Evolutionary conservation across 1,140 invertebrate genomes (phyloP), one percentile per base, ranked within the genome.

Genomic region (Penaeus japonicus): DNA sequence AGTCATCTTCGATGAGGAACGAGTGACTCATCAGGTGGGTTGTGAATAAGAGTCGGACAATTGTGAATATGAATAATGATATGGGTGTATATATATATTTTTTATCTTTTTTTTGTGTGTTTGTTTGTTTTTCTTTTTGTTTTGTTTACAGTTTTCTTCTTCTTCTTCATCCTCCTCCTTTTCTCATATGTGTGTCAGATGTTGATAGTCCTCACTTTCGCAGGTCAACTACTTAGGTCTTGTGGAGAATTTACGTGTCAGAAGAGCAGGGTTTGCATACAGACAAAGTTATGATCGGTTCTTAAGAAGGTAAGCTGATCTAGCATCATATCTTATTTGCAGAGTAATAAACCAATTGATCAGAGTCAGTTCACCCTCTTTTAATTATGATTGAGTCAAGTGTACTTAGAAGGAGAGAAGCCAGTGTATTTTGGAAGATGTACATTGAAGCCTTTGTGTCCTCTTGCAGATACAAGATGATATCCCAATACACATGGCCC

Each of bases 401-500:
- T 47, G 47, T 15, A 4, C 47, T 47, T 15, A 12, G 15, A 47
- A 22, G 78, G 53, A 39, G n/a, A 57, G 81, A 89, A 22, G 65
- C 62, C n/a, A 54, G 65, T 83, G 83, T 24, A 39, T 82, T 65
- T 15, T 22, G 30, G 32, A 47, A 1, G 10, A 4, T 47, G 10
- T 1, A 47, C 0, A 15, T 47, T 12, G 47, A 47, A 47, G 47
- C 0, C 47, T 47, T 7, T 32, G 30, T 78, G 24, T 22, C 18
- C 27, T 75, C 10, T 91, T 92, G 92, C 91, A 96, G 97, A 87
- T 99, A 99, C 93, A 99, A 99, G 94, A 98, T 99, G 96, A 96
- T 99, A 90, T 97, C 96, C 0, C 95, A 96, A 90, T 96, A 96
- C 92, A 99, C 98, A 2, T 99, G 98, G 98, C 98, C 98, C 39